Conservation (phyloP, 2,797 vertebrate genomes). For the Brachymystax lenok region DNA sequence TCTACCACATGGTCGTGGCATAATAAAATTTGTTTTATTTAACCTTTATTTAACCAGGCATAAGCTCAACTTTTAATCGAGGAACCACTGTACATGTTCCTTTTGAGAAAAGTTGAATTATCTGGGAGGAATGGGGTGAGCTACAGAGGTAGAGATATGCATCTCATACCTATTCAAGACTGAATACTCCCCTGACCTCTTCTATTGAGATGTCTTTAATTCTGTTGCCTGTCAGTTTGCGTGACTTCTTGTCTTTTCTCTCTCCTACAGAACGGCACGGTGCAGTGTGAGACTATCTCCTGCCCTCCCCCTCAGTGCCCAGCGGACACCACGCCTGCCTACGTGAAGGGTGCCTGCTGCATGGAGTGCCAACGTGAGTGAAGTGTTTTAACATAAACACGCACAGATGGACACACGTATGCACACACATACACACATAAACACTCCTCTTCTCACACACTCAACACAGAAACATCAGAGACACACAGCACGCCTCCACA, state of each 20-base stretch:
- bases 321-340: conserved; percentile 80
- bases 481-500: conserved; percentile 57
- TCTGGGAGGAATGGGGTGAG: conserved; percentile 58
- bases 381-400: conserved; percentile 51
- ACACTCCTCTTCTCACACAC: conserved; percentile 8
- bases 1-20: no score
- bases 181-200: conserved; percentile 3
- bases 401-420: conserved; percentile 31
- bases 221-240: conserved; percentile 15
- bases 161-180: conserved; percentile 4
- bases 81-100: conserved; percentile 41
- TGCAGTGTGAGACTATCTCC: conserved; percentile 87
- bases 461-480: conserved; percentile 43
- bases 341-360: conserved; percentile 91
- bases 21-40: no score
- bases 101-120: conserved; percentile 55
- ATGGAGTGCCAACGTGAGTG: conserved; percentile 94
- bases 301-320: conserved; percentile 86
- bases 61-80: no score
- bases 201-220: neutral
- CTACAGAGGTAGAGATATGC: conserved; percentile 17
- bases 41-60: no score
- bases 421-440: conserved; percentile 1
- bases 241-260: conserved; percentile 27
- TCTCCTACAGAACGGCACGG: conserved; percentile 86